Percentiles rank a stretch among this genome's conserved stretches.
phyloP scores from a whole-genome alignment of 2,113 vertebrate species.

The Ellobius talpinus region DNA sequence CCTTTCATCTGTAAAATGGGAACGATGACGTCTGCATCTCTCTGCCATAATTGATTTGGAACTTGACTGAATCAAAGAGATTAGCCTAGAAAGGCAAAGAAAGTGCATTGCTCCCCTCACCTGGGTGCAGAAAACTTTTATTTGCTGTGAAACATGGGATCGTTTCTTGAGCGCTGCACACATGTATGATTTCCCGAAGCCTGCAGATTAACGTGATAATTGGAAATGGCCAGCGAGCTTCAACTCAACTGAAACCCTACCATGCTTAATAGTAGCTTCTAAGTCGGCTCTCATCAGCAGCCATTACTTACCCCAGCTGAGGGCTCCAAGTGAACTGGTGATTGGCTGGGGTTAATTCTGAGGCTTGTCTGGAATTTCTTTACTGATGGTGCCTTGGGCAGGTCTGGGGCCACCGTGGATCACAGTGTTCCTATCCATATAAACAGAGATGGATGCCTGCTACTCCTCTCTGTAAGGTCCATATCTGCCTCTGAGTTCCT shows the following conservation, averaged over 20 bases:
- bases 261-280: not conserved
- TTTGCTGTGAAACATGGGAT: not conserved
- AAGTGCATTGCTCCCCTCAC: not conserved
- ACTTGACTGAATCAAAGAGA: not conserved
- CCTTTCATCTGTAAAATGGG: slow-evolving; percentile 14
- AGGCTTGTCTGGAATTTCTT: not conserved
- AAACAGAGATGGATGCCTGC: not conserved
- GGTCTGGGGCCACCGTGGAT: not conserved
- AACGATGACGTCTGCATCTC: not conserved
- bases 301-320: not conserved
- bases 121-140: not conserved
- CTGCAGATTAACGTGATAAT: slow-evolving; percentile 10
- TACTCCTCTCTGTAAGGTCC: not conserved
- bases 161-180: not conserved
- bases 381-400: not conserved
- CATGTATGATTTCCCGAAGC: slow-evolving; percentile 38
- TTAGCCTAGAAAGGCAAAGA: not conserved
- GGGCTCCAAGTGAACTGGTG: not conserved
- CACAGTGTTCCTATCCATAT: not conserved
- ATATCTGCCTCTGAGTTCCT: slow-evolving; percentile 13
- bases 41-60: not conserved
- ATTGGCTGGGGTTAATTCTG: slow-evolving; percentile 2
- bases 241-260: not conserved
- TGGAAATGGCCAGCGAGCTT: not conserved
- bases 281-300: slow-evolving; percentile 32